Percentiles rank a stretch among this genome's conserved stretches.
These are phyloP conservation scores for Gorsachius magnificus DNA, from an alignment of 2,797 vertebrate species.

Conservation along the genomic window DNA sequence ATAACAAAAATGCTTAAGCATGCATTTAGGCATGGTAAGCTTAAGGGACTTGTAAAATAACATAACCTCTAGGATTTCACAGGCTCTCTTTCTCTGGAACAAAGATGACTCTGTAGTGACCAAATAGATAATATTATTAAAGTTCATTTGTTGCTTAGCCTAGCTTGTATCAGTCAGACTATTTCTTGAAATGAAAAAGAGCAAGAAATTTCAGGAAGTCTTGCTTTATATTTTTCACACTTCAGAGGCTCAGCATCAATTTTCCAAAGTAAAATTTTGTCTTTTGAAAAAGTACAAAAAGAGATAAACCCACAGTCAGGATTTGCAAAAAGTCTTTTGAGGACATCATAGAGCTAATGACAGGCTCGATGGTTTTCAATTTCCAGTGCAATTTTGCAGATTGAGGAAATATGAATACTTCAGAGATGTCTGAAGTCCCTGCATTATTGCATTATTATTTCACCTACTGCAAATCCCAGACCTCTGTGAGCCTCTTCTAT, in stretches of 20 bases:
- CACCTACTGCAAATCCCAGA: background rate
- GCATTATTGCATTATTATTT: background rate
- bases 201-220: background rate
- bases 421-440: background rate
- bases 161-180: background rate
- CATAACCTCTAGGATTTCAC: background rate
- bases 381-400: background rate
- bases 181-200: background rate
- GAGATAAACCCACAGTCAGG: background rate
- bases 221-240: background rate
- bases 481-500: background rate
- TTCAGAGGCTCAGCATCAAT: background rate
- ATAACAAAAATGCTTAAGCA: constrained; percentile 37
- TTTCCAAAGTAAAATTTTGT: background rate
- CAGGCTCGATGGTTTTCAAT: background rate
- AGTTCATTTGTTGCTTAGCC: constrained; percentile 6
- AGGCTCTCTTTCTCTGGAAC: background rate
- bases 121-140: background rate
- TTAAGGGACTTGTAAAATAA: constrained; percentile 46
- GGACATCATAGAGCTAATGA: background rate
- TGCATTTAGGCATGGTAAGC: constrained; percentile 18
- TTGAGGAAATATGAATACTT: constrained; percentile 6
- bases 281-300: background rate
- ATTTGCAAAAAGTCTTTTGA: constrained; percentile 17
- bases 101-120: constrained; percentile 14